phyloP scores from a whole-genome alignment of 2,888 invertebrate genomes.

The Rotaria sp. region DNA sequence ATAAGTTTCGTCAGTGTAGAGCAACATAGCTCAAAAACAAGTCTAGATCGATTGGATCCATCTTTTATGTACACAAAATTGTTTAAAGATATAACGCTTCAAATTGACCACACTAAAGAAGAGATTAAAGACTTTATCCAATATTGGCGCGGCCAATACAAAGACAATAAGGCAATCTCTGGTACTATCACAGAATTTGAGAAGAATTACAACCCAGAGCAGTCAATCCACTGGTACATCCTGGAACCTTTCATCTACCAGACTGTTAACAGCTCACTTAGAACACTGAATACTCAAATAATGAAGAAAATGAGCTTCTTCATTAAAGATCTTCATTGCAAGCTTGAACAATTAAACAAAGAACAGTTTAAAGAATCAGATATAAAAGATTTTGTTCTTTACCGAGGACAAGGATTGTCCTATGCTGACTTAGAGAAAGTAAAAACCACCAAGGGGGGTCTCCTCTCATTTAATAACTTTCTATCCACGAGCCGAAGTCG shows the following conservation, averaged over 20 bases:
- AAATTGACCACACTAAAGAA: neutral
- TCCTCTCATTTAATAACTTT: too few relatives aligned
- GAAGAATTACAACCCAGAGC: neutral
- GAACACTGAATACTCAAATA: neutral
- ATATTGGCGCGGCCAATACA: neutral
- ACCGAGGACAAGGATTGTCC: neutral
- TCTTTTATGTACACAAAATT: neutral
- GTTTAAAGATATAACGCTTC: neutral
- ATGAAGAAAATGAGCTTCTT: neutral
- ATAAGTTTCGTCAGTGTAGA: neutral
- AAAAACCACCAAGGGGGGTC: too few relatives aligned
- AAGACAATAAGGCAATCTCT: rapidly evolving
- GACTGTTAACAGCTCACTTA: neutral
- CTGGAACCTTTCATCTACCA: neutral
- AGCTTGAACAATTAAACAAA: neutral
- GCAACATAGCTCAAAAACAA: too few relatives aligned
- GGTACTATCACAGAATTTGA: neutral
- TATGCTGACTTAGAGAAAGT: neutral
- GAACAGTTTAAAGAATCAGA: neutral
- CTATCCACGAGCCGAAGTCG: too few relatives aligned
- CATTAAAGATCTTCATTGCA: neutral
- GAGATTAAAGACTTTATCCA: neutral
- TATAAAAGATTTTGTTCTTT: neutral
- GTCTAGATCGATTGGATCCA: neutral
- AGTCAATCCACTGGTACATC: neutral